Conservation (phyloP, 2,888 invertebrate species). For the Conomelus anceps region DNA sequence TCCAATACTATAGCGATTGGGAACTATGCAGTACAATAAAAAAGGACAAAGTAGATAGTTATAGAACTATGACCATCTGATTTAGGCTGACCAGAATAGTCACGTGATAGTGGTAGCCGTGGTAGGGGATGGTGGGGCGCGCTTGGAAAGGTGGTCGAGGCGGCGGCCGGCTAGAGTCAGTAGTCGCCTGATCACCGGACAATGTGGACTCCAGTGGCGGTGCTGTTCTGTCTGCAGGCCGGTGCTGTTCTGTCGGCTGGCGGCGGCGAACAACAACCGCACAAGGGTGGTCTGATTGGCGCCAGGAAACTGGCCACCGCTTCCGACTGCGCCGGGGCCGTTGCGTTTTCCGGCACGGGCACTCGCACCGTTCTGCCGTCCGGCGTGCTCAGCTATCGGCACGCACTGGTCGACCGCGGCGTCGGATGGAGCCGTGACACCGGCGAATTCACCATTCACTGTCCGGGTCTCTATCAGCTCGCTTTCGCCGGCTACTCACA, state of each 20-base stretch:
- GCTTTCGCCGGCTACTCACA: constrained; percentile 42
- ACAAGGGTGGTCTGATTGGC: constrained; percentile 39
- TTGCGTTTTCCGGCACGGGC: constrained; percentile 42
- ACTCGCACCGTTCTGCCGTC: constrained; percentile 26
- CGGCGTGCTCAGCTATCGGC: constrained; percentile 34
- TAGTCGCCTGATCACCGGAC: background rate
- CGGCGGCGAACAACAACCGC: constrained; percentile 34
- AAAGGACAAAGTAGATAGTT: no score
- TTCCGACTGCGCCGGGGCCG: constrained; percentile 42
- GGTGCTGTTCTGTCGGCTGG: constrained; percentile 39
- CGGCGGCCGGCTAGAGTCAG: background rate
- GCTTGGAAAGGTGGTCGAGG: background rate
- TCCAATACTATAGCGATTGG: no score
- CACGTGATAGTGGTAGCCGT: constrained; percentile 1
- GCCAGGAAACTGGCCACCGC: constrained; percentile 43
- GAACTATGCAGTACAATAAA: no score
- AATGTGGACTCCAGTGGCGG: constrained; percentile 33
- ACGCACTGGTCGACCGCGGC: constrained; percentile 43
- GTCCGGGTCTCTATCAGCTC: constrained; percentile 46
- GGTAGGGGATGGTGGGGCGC: background rate
- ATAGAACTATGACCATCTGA: background rate
- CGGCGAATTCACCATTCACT: constrained; percentile 45
- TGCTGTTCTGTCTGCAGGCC: constrained; percentile 38
- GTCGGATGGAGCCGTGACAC: constrained; percentile 44
- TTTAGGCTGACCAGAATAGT: background rate